Evolutionary conservation across 2,797 vertebrate species (phyloP).

Genomic region (Acipenser ruthenus): DNA sequence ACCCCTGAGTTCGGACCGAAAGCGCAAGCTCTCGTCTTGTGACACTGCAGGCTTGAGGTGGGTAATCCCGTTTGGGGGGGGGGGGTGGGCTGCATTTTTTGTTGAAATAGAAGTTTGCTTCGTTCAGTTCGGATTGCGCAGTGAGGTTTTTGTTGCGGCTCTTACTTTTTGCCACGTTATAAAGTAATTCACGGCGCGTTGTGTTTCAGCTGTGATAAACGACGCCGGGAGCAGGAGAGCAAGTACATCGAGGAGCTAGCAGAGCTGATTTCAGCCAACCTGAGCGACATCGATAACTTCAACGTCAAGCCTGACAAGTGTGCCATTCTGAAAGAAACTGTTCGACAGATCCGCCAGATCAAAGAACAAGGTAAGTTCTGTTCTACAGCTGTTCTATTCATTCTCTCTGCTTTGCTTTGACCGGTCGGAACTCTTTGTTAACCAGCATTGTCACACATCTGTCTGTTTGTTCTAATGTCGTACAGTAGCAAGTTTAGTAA

Average conservation of each 20-base stretch:
- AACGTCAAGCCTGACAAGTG: conserved; percentile 99
- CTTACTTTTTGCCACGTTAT: no score
- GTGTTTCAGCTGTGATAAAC: conserved; percentile 79
- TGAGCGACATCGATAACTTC: conserved; percentile 96
- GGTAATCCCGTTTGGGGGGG: conserved; percentile 26
- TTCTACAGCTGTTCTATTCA: no score
- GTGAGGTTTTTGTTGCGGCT: no score
- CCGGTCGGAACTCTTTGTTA: no score
- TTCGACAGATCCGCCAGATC: conserved; percentile 97
- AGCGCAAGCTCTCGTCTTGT: conserved; percentile 86
- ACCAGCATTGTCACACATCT: no score
- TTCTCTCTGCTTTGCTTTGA: no score
- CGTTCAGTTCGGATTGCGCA: no score
- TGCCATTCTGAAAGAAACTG: conserved; percentile 96
- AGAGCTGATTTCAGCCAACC: conserved; percentile 96
- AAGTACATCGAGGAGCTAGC: conserved; percentile 97
- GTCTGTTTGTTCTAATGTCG: no score
- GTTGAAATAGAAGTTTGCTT: not conserved
- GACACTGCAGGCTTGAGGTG: conserved; percentile 83
- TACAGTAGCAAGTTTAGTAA: no score
- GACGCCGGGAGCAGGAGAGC: conserved; percentile 94
- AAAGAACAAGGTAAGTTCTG: conserved; percentile 90
- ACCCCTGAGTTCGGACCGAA: conserved; percentile 79
- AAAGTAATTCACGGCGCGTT: no score
- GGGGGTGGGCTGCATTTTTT: not conserved